Base-by-base conservation (phyloP, 2,113 vertebrate genomes). In the Micronycteris hirsuta region DNA sequence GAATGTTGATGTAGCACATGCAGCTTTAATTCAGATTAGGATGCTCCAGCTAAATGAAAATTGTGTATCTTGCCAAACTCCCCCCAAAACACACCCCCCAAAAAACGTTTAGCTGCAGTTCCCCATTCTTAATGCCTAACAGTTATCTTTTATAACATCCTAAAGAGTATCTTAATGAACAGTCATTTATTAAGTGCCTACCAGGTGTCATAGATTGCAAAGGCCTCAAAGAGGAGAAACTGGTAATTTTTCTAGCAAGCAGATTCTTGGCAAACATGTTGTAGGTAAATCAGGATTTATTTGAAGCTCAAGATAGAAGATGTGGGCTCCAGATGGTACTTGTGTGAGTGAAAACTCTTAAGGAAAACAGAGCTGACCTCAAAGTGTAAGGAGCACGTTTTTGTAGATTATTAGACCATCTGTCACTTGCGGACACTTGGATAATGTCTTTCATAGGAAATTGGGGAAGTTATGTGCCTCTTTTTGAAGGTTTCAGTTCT, bases 321-420 rank as follows among this genome's bases (percentile, higher is more conserved):
- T 93, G 93, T 97, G 97, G 95, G 74, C 83, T 95, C 97, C 97
- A 97, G 97, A 97, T 97, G 97, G 96, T 93, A 93, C 74, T 91
- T 63, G 49, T 78, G 54, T 78, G 83, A 97, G 67, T 84, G 52
- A 87, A 84, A 94, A 89, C 70, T 89, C 86, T 95, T 54, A 80
- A 96, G 89, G 47, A 82, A 88, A 96, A 71, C 96, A 81, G 36
- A 88, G 24, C 86, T 96, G 96, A 97, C 96, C 96, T 96, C 65
- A 36, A 83, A 84, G 93, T 91, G 94, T 91, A 89, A 93, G 86
- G 78, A 94, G 76, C 96, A 96, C 31, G 14, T 91, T 95, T 96
- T 82, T 68, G 80, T 86, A 89, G 89, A 97, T 94, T 95, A 93
- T 94, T 95, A 91, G 91, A 86, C 86, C 96, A 96, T 97, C 94